Base-by-base conservation (phyloP, 2,113 vertebrate genomes). In the Atrichornis clamosus region DNA sequence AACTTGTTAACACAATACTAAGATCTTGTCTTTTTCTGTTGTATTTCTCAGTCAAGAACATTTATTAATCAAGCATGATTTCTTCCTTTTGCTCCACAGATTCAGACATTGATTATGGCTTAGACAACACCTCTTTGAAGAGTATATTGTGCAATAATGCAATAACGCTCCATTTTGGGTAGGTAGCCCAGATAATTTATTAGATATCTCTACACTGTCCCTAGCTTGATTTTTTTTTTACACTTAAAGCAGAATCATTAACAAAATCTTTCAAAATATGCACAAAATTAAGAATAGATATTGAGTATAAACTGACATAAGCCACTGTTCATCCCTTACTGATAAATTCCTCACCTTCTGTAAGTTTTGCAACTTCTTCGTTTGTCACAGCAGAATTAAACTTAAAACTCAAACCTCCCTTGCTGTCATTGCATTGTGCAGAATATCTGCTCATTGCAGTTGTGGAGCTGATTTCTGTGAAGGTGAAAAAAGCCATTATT, bases 211-310 rank as follows among this genome's bases (percentile, higher is more conserved):
- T 81, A 6, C 28, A 20, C 15, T 84, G 10, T 74, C 74, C 46
- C 22, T 81, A 39, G n/a, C 47, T 75, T 58, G 47, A n/a, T 92
- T 90, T 92, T 80, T 13, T 84, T 84, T 86, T 62, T 69, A 75
- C 46, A 70, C 11, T 56, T 87, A 50, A 84, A 94, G 15, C 15
- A 65, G 52, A 60, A 84, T 65, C 7, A 15, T 77, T 77, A n/a
- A 53, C 23, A 89, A 56, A 3, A 28, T 28, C 35, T 86, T 64
- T 58, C 70, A 18, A 77, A 84, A 81, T 65, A 81, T 5, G 6
- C 39, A 26, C 15, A 87, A 88, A 84, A 89, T 41, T 81, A 87
- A 60, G 46, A 86, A 53, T 9, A 73, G 68, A 47, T 74, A 53
- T 18, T 11, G 15, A 82, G 33, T 72, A 65, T 82, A 75, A 70